Evolutionary conservation across 2,113 vertebrate species (phyloP).

Genomic region (Dolichotis patagonum): DNA sequence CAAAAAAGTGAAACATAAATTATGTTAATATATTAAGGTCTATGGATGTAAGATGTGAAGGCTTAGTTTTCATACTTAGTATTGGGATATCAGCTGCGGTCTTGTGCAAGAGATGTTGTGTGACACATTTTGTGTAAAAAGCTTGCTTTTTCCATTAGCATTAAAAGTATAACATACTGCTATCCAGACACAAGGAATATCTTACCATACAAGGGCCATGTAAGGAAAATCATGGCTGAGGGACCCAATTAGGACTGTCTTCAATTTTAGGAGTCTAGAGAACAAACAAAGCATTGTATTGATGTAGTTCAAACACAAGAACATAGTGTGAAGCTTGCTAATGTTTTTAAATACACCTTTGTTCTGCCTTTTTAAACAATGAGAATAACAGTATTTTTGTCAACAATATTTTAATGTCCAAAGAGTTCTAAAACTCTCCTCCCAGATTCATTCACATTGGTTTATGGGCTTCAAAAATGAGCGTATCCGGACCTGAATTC

Average conservation of each 20-base stretch:
- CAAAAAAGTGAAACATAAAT: conserved; percentile 34
- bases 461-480: background rate
- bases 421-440: background rate
- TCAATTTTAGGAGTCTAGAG: background rate
- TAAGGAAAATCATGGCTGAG: background rate
- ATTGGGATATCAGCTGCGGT: background rate
- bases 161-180: background rate
- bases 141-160: background rate
- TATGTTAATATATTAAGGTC: conserved; percentile 52
- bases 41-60: conserved; percentile 40
- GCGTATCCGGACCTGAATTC: background rate
- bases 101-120: background rate
- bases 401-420: background rate
- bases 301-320: background rate
- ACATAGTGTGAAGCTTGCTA: background rate
- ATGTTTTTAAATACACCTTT: background rate
- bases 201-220: background rate
- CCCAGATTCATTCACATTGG: background rate
- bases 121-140: background rate
- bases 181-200: background rate
- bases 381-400: background rate
- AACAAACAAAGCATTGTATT: conserved; percentile 36
- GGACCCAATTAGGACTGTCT: conserved; percentile 22
- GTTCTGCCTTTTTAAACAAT: background rate
- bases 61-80: conserved; percentile 50